Base-by-base conservation (phyloP, 2,888 invertebrate species). In the Euproctis similis region DNA sequence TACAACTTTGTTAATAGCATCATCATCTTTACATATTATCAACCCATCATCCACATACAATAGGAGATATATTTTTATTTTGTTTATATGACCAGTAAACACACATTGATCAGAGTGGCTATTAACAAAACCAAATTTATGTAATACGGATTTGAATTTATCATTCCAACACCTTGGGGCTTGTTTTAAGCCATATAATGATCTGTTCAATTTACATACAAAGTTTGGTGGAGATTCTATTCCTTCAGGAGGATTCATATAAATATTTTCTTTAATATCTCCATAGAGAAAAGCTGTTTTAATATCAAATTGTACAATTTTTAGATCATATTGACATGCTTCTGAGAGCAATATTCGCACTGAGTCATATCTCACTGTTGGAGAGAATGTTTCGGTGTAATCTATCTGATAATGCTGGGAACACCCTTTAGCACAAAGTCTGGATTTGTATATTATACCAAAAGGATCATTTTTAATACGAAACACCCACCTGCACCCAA, bases 231-330 rank as follows among this genome's bases (percentile, higher is more conserved):
- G 12, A 8, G 8, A 9, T 7, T 28, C 18, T 14, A 34, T 14
- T 5, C 40, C 37, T 20, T 31, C 31, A n/a, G 37, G 37, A 8
- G 20, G 10, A 12, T 11, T 18, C 39, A 47, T 40, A 16, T 34
- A 43, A 1, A 46, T 36, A 3, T 28, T 22, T 31, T 50, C 46
- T 7, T 36, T 12, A 1, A 53, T 2, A 0, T 36, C 29, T 3
- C 42, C 46, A 43, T 47, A 40, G 0, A 46, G 20, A 12, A 46
- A 44, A n/a, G 44, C 47, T 12, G 46, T 47, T 26, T 43, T 46
- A 0, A 45, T 10, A 30, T 45, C 45, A 17, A 48, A 36, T 12
- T 36, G 36, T 4, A 21, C 6, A 2, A 41, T 37, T 13, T 26
- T 1, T 8, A 29, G 12, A 3, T 27, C 12, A 8, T 33, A 0